These are phyloP conservation scores for Tenualosa thibaudeaui DNA, from an alignment of 2,797 vertebrate genomes.

Conservation along the genomic window DNA sequence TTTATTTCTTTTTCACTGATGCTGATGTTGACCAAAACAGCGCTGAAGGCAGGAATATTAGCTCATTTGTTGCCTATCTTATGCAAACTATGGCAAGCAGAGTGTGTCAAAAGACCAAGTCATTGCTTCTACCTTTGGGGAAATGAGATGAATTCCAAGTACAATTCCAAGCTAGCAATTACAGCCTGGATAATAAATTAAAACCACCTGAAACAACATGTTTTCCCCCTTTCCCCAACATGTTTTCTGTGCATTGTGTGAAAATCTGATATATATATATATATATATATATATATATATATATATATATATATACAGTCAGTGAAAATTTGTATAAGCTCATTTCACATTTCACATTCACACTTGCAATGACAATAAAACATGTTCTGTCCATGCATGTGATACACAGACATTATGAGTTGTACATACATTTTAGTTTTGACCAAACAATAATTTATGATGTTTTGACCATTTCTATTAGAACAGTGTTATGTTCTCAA, in stretches of 20 bases:
- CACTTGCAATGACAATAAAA: neutral
- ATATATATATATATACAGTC: too few species aligned
- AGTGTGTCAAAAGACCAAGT: neutral
- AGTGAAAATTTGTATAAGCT: neutral
- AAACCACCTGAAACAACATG: neutral
- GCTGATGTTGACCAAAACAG: neutral
- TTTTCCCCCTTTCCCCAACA: neutral
- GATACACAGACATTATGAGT: neutral
- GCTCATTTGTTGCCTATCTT: neutral
- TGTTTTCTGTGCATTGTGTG: neutral
- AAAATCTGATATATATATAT: neutral
- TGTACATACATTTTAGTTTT: too few species aligned
- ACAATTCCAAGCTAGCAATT: neutral
- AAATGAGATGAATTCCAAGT: neutral
- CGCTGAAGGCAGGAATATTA: neutral
- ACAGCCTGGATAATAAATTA: neutral
- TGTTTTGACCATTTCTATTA: too few species aligned
- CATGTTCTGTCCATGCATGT: neutral
- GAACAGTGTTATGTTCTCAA: neutral
- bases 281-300: too few species aligned
- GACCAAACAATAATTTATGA: too few species aligned
- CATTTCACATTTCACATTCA: neutral
- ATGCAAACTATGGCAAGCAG: neutral
- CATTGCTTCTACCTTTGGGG: slow-evolving; percentile 9
- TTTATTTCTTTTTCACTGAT: neutral